Base-by-base conservation (phyloP, 2,888 invertebrate species). In the Chloroclystis v-ata region DNA sequence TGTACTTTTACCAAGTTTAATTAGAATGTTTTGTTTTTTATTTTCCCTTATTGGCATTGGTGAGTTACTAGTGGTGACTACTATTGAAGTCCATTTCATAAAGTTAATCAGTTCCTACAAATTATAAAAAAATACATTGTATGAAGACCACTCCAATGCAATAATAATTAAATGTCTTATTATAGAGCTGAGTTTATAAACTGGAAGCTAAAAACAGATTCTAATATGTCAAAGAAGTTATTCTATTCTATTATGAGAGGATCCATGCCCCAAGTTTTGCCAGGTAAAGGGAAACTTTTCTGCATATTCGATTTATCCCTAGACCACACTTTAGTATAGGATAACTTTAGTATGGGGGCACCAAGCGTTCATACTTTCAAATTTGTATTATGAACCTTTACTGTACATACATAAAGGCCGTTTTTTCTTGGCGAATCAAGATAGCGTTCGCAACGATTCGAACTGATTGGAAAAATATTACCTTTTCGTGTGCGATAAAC, bases 391-490 rank as follows among this genome's bases (percentile, higher is more conserved):
- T 3, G 8, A 16, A 35, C 20, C 20, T 35, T 13, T 8, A 24
- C 1, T n/a, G 10, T 16, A 3, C 16, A 35, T 1, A 16, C 20
- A 35, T 35, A 35, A 35, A 35, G 16, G 10, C 10, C 11, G 1
- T 20, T 35, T 35, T 35, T 20, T 16, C 24, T 24, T 20, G 35
- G 16, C 35, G 20, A 20, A 35, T 11, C 14, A 4, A 24, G 20
- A 35, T 26, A 8, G 6, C 9, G 26, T 9, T n/a, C 20, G 20
- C n/a, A 24, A 20, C 35, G 35, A 35, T 35, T 35, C 35, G 35
- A 20, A 24, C 35, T 35, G 35, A 35, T 35, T 35, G 35, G 35
- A 35, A 35, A 35, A 35, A 35, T 35, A 35, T 35, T 35, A 24
- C 35, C 20, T 35, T 20, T 11, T 35, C 11, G 35, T 35, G 13